Evolutionary conservation across 2,113 vertebrate genomes (phyloP).

Genomic region (Bungarus multicinctus): DNA sequence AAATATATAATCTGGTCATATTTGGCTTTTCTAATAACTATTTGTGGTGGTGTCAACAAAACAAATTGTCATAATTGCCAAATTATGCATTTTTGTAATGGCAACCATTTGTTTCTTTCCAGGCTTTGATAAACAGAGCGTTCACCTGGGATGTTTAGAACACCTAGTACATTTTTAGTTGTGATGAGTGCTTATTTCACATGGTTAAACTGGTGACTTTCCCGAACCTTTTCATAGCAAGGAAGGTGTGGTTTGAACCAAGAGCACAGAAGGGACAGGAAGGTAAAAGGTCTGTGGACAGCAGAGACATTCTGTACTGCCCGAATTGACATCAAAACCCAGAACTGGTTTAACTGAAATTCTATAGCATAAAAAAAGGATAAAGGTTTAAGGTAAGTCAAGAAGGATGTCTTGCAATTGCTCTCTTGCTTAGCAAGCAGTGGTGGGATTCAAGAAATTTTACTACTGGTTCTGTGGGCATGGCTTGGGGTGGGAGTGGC

Average conservation of each 20-base stretch:
- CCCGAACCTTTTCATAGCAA: neutral
- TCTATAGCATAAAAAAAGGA: neutral
- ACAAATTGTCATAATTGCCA: constrained; percentile 56
- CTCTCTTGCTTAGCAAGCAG: neutral
- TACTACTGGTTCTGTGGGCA: too few species aligned
- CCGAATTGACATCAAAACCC: too few species aligned
- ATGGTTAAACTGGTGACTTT: neutral
- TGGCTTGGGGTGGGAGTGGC: too few species aligned
- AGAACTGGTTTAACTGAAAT: neutral
- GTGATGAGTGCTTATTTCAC: neutral
- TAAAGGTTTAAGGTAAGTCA: neutral
- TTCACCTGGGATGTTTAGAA: constrained; percentile 38
- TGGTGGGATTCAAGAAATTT: too few species aligned
- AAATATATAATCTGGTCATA: constrained; percentile 57
- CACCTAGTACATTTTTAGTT: neutral
- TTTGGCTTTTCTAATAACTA: constrained; percentile 58
- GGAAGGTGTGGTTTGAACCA: neutral
- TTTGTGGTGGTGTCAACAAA: constrained; percentile 58
- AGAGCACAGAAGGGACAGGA: neutral
- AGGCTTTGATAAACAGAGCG: constrained; percentile 27
- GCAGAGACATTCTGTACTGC: neutral
- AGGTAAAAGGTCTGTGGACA: neutral
- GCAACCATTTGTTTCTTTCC: constrained; percentile 52
- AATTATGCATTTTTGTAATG: constrained; percentile 60
- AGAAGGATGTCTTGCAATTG: neutral